Evolutionary conservation across 2,113 vertebrate genomes (phyloP).

Genomic region (Conger conger): DNA sequence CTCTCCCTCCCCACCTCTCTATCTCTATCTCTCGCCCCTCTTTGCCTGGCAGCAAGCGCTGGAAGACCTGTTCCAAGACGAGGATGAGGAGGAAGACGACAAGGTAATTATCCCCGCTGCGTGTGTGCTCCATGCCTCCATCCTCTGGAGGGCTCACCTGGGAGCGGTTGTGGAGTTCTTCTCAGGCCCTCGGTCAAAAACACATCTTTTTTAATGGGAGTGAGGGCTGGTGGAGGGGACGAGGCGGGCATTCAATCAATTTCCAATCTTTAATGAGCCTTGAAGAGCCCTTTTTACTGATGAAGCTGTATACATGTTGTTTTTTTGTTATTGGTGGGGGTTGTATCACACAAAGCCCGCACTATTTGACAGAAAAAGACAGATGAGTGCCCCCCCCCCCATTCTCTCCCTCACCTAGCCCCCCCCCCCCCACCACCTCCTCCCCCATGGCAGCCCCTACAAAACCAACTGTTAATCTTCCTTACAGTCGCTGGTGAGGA

Average conservation of each 20-base stretch:
- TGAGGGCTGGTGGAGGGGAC: too few relatives aligned
- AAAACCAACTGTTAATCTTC: slow-evolving; percentile 65
- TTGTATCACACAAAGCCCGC: slow-evolving; percentile 37
- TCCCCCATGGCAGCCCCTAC: slow-evolving; percentile 47
- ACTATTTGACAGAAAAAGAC: slow-evolving; percentile 67
- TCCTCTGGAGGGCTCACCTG: too few relatives aligned
- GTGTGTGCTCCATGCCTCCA: too few relatives aligned
- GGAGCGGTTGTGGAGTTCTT: too few relatives aligned
- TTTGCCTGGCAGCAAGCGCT: too few relatives aligned
- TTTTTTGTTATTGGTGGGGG: background rate
- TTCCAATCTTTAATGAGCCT: background rate
- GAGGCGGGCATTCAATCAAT: background rate
- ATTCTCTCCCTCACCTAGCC: background rate
- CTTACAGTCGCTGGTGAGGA: slow-evolving; percentile 37
- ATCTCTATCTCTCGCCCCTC: too few relatives aligned
- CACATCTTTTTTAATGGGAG: too few relatives aligned
- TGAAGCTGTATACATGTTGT: background rate
- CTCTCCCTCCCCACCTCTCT: background rate
- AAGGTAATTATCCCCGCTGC: too few relatives aligned
- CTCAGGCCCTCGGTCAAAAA: background rate
- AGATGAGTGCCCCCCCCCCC: slow-evolving; percentile 32
- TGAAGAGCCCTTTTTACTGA: background rate
- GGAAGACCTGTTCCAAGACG: too few relatives aligned
- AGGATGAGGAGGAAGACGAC: too few relatives aligned
- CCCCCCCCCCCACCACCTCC: background rate